Evolutionary conservation across 2,888 invertebrate species (phyloP).

Genomic region (Aleiodes alternator): DNA sequence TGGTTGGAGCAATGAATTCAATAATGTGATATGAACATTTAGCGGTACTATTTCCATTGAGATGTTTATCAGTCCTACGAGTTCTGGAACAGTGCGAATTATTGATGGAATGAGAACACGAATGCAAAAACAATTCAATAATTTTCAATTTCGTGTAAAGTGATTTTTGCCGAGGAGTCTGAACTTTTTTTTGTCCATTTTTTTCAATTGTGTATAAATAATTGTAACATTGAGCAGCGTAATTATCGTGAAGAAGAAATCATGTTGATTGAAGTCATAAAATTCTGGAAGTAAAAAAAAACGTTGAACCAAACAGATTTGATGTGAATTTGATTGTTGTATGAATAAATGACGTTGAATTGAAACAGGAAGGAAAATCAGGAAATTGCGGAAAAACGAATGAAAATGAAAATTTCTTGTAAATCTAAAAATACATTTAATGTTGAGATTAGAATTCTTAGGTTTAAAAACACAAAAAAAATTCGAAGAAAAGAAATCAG

Average conservation of each 20-base stretch:
- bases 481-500: constrained; percentile 38
- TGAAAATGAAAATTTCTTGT: constrained; percentile 45
- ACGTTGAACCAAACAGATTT: background rate
- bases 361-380: constrained; percentile 51
- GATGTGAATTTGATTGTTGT: constrained; percentile 20
- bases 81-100: constrained; percentile 29
- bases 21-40: constrained; percentile 73
- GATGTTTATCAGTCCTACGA: constrained; percentile 40
- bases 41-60: constrained; percentile 67
- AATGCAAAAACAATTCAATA: background rate
- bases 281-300: constrained; percentile 19
- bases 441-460: constrained; percentile 69
- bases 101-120: constrained; percentile 4
- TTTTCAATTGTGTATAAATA: constrained; percentile 34
- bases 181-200: constrained; percentile 9
- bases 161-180: constrained; percentile 33
- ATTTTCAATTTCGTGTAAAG: constrained; percentile 18
- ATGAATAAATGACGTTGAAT: constrained; percentile 35
- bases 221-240: background rate
- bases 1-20: constrained; percentile 57
- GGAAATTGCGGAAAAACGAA: background rate
- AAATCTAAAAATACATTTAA: constrained; percentile 64
- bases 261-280: constrained; percentile 12
- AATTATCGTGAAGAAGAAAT: constrained; percentile 13
- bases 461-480: constrained; percentile 71